Conservation (phyloP, 2,797 vertebrate genomes). For the Paramormyrops hopkinsi region DNA sequence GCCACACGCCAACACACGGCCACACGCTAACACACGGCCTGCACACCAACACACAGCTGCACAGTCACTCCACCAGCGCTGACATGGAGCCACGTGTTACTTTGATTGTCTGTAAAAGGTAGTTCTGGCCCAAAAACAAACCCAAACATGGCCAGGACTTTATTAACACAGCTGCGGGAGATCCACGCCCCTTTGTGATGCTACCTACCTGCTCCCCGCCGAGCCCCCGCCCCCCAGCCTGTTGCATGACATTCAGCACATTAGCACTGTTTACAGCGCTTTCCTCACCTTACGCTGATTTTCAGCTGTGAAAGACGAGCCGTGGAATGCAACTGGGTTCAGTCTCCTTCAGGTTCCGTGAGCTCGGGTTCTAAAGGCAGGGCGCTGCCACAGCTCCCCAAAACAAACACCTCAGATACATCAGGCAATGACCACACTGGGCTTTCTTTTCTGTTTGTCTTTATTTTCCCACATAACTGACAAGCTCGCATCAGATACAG, state of each 20-base stretch:
- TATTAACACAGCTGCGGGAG: not conserved
- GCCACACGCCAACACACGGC: not conserved
- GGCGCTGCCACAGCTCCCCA: not conserved
- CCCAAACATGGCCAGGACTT: not conserved
- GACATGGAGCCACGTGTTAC: not conserved
- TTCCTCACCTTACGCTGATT: too few relatives aligned
- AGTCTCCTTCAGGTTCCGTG: not conserved
- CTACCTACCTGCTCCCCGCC: not conserved
- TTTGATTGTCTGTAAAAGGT: not conserved
- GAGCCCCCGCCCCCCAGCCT: not conserved
- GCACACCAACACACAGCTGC: too few relatives aligned
- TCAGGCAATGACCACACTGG: not conserved
- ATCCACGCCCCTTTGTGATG: not conserved
- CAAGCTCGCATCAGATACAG: not conserved
- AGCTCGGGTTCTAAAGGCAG: not conserved
- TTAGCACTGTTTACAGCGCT: too few relatives aligned
- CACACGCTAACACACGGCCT: too few relatives aligned
- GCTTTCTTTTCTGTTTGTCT: not conserved
- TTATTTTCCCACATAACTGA: not conserved
- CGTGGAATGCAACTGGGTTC: not conserved
- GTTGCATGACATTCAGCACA: not conserved
- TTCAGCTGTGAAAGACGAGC: not conserved
- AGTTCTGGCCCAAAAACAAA: not conserved
- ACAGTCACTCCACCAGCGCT: not conserved
- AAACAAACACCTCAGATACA: not conserved